Base-by-base conservation (phyloP, 2,797 vertebrate genomes). In the Syngnathus acus region DNA sequence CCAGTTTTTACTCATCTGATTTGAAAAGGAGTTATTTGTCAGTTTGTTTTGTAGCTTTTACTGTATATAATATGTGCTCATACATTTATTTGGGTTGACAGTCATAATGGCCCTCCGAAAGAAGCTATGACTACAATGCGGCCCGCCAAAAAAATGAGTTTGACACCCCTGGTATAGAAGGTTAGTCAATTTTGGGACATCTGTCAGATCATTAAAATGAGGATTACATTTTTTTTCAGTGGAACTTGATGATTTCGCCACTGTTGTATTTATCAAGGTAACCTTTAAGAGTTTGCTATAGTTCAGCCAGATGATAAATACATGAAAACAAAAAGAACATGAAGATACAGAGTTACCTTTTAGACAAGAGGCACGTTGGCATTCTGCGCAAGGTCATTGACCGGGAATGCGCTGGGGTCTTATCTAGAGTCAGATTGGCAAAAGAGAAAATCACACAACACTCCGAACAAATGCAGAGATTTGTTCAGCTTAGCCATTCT, bases 321-420 rank as follows among this genome's bases (percentile, higher is more conserved):
- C n/a, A 13, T 54, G 1, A 19, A 61, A 42, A 61, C 1, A 21
- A 40, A 43, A 43, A 37, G 4, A 61, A 42, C 42, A 61, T 11
- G 19, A 21, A 21, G 37, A n/a, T 11, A 13, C 19, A 39, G 9
- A 11, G 6, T 42, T 72, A 78, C 73, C 70, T 81, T 76, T 71
- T 73, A 65, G 58, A 51, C 50, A 58, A 48, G 62, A 32, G n/a
- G 14, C 67, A 73, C 68, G 60, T 2, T 75, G 38, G 70, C 76
- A 79, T 81, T 82, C 64, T 78, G 69, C 68, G 55, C 65, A 47
- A 10, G 39, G 14, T 21, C 67, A 26, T n/a, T 10, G 64, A 62
- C 68, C 58, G 9, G 39, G 50, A 32, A 48, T 57, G 10, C 62
- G 70, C 43, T 32, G 64, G 45, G 71, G 65, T 69, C 60, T 63